Conservation (phyloP, 2,888 invertebrate genomes). For the Orchesella flavescens region DNA sequence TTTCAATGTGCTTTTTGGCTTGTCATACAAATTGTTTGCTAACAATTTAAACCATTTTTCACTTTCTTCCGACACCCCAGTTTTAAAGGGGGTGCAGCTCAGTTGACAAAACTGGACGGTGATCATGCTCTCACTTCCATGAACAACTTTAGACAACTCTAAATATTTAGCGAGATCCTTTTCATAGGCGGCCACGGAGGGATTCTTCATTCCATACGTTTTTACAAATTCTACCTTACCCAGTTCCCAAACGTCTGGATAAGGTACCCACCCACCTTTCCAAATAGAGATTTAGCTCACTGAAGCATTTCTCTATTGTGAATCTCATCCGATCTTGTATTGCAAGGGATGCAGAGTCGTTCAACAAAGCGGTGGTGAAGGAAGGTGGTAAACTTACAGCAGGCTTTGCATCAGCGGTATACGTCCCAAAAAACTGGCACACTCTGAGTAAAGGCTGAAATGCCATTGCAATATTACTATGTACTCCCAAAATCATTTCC, state of each 20-base stretch:
- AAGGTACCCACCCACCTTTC: conserved; percentile 82
- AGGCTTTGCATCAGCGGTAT: no score
- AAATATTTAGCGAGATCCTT: conserved; percentile 84
- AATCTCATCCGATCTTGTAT: conserved; percentile 61
- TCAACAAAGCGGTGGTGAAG: conserved; percentile 38
- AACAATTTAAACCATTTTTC: conserved; percentile 23
- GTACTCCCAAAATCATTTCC: conserved; percentile 64
- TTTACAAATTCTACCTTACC: conserved; percentile 84
- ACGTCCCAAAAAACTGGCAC: conserved; percentile 29
- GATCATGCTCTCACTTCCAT: conserved; percentile 85
- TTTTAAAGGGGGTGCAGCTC: conserved; percentile 85
- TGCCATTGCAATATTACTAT: conserved; percentile 19
- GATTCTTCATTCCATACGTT: conserved; percentile 78
- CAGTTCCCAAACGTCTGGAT: conserved; percentile 86
- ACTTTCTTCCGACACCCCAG: conserved; percentile 79
- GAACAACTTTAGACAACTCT: conserved; percentile 85
- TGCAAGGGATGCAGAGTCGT: conserved; percentile 57
- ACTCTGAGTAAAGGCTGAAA: conserved; percentile 65
- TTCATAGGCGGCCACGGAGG: conserved; percentile 84
- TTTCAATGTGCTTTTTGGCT: conserved; percentile 79
- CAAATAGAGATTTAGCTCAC: conserved; percentile 75
- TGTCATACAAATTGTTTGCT: conserved; percentile 73
- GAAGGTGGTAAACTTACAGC: no score
- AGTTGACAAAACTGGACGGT: conserved; percentile 87
- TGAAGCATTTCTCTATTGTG: conserved; percentile 76